Evolutionary conservation across 2,888 invertebrate species (phyloP), one percentile per base, ranked within the genome.

Genomic region (Meta bourneti): DNA sequence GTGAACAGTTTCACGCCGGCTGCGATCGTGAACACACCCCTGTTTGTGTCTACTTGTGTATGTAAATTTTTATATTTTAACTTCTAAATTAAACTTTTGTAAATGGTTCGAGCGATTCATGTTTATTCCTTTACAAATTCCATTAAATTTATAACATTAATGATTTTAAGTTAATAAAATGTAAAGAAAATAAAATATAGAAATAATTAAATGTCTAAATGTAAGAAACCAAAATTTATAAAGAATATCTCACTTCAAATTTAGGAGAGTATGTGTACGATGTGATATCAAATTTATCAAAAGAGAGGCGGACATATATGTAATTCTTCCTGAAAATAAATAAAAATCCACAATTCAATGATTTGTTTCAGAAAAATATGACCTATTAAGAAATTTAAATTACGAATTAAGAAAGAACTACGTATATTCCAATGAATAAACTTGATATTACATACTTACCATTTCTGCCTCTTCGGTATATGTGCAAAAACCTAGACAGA

Each of bases 211-310:
- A n/a, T n/a, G n/a, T n/a, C n/a, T n/a, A 34, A 34, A 34, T 34
- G 34, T 34, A 34, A 34, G 34, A 34, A 70, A 13, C 16, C 7
- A 70, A 16, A n/a, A 34, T 1, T 77, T 79, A 13, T 9, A 34
- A 7, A n/a, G 11, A 20, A 80, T 16, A 20, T 48, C 80, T 61
- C 61, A 61, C 80, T 61, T 61, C 80, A 20, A 80, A 80, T 80
- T 80, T 80, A 7, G 80, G 20, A 20, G 80, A 19, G 19, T 80
- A 80, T 7, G 19, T 80, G 80, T 61, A 61, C 7, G 80, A 61
- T 61, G 80, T 80, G 16, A 61, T 80, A 16, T 80, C 61, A 34
- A 80, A 80, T 16, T 80, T 80, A 61, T 80, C 80, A 61, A n/a
- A n/a, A 80, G 80, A 80, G 13, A 80, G 80, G 7, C 61, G 80